Percentiles rank a stretch among this genome's conserved stretches.
Evolutionary conservation across 2,797 vertebrate species (phyloP).

Genomic region (Amazona finschi): DNA sequence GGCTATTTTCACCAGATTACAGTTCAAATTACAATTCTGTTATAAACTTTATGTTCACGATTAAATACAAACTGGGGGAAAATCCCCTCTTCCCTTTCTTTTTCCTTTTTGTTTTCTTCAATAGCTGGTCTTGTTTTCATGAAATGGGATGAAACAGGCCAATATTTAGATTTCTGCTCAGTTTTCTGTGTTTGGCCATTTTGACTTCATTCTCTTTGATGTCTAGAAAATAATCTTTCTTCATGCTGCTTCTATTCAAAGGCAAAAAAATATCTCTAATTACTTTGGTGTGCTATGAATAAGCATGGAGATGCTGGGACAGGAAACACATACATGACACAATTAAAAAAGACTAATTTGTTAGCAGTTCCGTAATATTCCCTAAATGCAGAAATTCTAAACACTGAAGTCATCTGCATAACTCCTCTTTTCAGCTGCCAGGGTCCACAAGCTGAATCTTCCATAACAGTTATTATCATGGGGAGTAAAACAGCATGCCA

Average conservation of each 20-base stretch:
- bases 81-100: neutral
- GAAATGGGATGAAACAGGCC: neutral
- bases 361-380: constrained; percentile 59
- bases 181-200: neutral
- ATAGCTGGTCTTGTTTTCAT: neutral
- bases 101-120: neutral
- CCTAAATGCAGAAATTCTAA: constrained; percentile 72
- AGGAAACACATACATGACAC: constrained; percentile 61
- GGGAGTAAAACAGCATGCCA: neutral
- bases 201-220: constrained; percentile 18
- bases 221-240: neutral
- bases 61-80: neutral
- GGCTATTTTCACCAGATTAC: neutral
- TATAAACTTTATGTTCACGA: neutral
- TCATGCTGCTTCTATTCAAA: neutral
- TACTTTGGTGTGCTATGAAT: constrained; percentile 21
- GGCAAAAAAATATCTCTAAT: neutral
- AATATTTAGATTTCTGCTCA: neutral
- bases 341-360: constrained; percentile 67
- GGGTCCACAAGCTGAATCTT: constrained; percentile 22
- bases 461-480: neutral
- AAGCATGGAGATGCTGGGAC: neutral
- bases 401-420: constrained; percentile 63
- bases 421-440: constrained; percentile 34
- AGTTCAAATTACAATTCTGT: neutral